These are phyloP conservation scores for Scrobipalpa costella DNA, from an alignment of 2,888 invertebrate genomes.

Conservation along the genomic window DNA sequence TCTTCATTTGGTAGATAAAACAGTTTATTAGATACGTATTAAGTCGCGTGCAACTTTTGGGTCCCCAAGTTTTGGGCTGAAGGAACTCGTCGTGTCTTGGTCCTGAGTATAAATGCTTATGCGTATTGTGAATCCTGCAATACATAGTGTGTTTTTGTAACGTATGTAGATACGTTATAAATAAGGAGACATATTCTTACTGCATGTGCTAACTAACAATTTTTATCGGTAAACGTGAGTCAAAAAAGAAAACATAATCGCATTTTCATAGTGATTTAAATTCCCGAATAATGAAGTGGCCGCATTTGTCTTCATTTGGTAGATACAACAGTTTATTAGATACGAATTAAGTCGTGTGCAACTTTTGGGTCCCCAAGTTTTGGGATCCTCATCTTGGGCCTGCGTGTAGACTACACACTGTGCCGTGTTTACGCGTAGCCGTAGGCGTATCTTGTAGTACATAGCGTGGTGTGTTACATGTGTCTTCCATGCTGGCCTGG, in stretches of 20 bases:
- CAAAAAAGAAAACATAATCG: no score
- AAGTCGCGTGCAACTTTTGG: slow-evolving; percentile 47
- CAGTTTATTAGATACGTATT: slow-evolving; percentile 64
- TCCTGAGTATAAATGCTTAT: not conserved
- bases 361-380: slow-evolving; percentile 41
- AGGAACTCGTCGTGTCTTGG: slow-evolving; percentile 46
- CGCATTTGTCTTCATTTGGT: slow-evolving; percentile 74
- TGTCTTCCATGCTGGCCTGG: no score
- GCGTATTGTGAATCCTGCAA: not conserved
- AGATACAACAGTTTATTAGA: slow-evolving; percentile 60
- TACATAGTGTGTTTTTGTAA: not conserved
- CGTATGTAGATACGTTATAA: no score
- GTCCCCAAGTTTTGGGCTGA: slow-evolving; percentile 37
- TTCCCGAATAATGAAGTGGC: slow-evolving; percentile 70
- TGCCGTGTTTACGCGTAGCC: no score
- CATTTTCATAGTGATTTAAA: no score
- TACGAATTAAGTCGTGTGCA: slow-evolving; percentile 55
- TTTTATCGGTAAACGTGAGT: no score
- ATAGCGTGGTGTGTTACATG: no score
- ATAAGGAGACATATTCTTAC: no score
- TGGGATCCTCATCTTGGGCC: slow-evolving; percentile 38
- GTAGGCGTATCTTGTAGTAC: not conserved
- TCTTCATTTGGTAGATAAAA: slow-evolving; percentile 68
- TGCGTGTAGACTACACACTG: no score
- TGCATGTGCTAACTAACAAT: no score